Evolutionary conservation across 2,888 invertebrate species (phyloP), one percentile per base, ranked within the genome.

Genomic region (Cactoblastis cactorum): DNA sequence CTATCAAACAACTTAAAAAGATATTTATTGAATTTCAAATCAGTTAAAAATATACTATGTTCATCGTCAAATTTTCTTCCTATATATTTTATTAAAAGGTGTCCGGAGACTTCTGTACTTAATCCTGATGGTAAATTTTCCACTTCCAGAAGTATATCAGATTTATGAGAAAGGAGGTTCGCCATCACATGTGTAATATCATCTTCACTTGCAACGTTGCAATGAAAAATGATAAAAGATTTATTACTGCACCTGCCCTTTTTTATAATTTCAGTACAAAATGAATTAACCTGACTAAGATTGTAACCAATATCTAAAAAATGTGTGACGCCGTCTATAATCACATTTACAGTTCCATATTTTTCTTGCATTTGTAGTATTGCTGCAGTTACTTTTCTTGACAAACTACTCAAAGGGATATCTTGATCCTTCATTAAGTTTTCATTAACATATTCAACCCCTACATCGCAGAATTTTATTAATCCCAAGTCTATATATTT

Each of bases 251-350:
- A 59, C 46, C 72, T 76, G 14, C 79, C 68, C 52, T 86, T 67
- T 58, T 78, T 74, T 52, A 87, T 77, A 56, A 90, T 77, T 51
- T 82, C 77, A 58, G 85, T 90, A 61, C 86, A 83, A 71, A 92
- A 91, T 38, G 57, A 66, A 61, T 84, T 89, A 0, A 93, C 83
- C 61, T 92, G 84, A 57, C 71, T 83, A 0, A 92, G 63, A 61
- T 80, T 86, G 39, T 91, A 86, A 41, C 91, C 91, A 55, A 95
- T 79, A 75, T 94, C 93, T 67, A 93, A 89, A 22, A 95, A 82
- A 71, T 95, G 94, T 55, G 93, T 92, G 18, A 95, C 65, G 67
- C 95, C 95, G 72, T 95, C 95, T 51, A 95, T 80, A 45, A 95
- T 89, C 39, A 95, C 75, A 58, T 90, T 91, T 2, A 91, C 89